phyloP scores from a whole-genome alignment of 2,797 vertebrate species.

The Gouania willdenowi region DNA sequence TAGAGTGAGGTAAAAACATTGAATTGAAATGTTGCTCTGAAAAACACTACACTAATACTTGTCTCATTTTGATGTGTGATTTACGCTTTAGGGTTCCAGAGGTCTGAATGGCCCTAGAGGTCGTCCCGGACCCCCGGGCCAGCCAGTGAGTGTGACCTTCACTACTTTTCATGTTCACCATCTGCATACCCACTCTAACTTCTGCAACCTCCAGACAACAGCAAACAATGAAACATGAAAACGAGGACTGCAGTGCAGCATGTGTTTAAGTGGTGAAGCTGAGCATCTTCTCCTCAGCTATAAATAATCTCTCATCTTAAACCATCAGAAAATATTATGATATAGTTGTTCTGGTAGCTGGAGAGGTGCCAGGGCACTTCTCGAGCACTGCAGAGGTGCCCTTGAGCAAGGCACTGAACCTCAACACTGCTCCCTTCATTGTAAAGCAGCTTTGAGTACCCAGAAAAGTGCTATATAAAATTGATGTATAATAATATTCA shows the following conservation, averaged over 20 bases:
- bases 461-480: no score
- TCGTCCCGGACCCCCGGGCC: constrained; percentile 82
- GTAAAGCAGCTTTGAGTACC: no score
- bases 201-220: background rate
- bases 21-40: background rate
- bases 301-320: constrained; percentile 2
- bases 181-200: background rate
- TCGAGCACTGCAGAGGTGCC: no score
- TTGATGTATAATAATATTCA: no score
- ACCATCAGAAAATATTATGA: background rate
- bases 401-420: no score
- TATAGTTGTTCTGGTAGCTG: no score
- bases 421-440: no score
- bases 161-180: background rate
- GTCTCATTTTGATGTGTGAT: no score
- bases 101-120: constrained; percentile 86
- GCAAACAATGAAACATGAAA: background rate
- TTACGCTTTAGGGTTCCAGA: constrained; percentile 77
- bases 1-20: no score
- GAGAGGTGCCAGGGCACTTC: no score
- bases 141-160: constrained; percentile 75
- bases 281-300: background rate
- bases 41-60: no score
- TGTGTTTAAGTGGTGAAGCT: background rate
- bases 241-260: background rate